phyloP scores from a whole-genome alignment of 2,888 invertebrate genomes.

The Camptogramma bilineatum region DNA sequence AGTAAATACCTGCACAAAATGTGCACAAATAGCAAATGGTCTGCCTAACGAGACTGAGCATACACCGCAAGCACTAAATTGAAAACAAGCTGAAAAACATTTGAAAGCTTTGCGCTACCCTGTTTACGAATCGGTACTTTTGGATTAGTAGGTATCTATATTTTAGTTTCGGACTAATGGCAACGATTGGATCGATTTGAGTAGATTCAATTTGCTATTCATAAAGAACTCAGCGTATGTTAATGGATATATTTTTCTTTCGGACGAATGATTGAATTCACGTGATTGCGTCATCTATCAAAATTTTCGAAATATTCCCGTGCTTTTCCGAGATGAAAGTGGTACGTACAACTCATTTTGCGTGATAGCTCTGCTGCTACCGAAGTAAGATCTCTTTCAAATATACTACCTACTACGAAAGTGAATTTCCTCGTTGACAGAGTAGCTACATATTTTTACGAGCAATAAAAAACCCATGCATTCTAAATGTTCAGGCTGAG shows the following conservation, averaged over 20 bases:
- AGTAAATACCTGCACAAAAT: slow-evolving; percentile 17
- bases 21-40: slow-evolving; percentile 15
- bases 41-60: slow-evolving; percentile 19
- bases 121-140: slow-evolving; percentile 11
- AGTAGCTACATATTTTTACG: slow-evolving; percentile 58
- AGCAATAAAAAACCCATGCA: slow-evolving; percentile 61
- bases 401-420: slow-evolving; percentile 55
- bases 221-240: neutral
- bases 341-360: neutral
- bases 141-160: neutral
- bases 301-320: neutral
- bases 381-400: slow-evolving; percentile 49
- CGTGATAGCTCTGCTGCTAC: slow-evolving; percentile 12
- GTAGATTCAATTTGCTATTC: neutral
- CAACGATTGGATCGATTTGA: neutral
- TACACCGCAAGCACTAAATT: slow-evolving; percentile 11
- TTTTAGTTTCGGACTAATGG: neutral
- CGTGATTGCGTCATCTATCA: neutral
- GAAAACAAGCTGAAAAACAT: slow-evolving; percentile 17
- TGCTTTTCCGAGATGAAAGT: slow-evolving; percentile 5
- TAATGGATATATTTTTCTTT: neutral
- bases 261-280: neutral
- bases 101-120: slow-evolving; percentile 3
- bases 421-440: slow-evolving; percentile 49
- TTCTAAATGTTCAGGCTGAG: slow-evolving; percentile 47